Evolutionary conservation across 1,140 invertebrate genomes (phyloP), one percentile per base, ranked within the genome.

Genomic region (Drosophila baimaii): DNA sequence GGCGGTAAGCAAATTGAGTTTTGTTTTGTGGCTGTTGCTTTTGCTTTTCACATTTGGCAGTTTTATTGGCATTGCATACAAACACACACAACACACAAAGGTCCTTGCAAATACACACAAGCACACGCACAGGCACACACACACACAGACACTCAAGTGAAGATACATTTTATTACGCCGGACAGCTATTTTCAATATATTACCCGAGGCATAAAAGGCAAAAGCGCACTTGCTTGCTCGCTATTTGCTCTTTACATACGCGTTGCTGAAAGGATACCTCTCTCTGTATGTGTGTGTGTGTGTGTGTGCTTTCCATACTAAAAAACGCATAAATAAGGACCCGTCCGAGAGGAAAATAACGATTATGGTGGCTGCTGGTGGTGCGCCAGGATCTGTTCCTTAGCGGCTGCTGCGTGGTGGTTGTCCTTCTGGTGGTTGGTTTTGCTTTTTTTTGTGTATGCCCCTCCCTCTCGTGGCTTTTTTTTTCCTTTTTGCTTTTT

Each of bases 181-280:
- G 84, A 89, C 84, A 89, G 84, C 84, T 89, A 88, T 88, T 88
- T 88, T 88, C 84, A 88, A 88, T 88, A 88, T 89, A 88, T 88
- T 89, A 88, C 80, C 72, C 84, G 46, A 63, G 58, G 80, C 79
- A 89, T 83, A 88, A 89, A 84, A 86, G 75, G 71, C 68, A 66
- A 69, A 86, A 76, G 73, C 71, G 81, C 81, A 75, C 70, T 75
- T 64, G 79, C 49, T 57, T 23, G 56, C 46, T 47, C 35, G 33
- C 47, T 41, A 52, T 69, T 58, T 65, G 72, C 64, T 85, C 72
- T 85, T 84, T 84, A 84, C 81, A 84, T 84, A 76, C 77, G 64
- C 49, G 55, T 43, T 39, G 66, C 72, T 78, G 62, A 88, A 88
- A 89, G 83, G 83, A 89, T 88, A 89, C 79, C 49, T 35, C 12